phyloP scores from a whole-genome alignment of 2,113 vertebrate species.

The Labeo catla region DNA sequence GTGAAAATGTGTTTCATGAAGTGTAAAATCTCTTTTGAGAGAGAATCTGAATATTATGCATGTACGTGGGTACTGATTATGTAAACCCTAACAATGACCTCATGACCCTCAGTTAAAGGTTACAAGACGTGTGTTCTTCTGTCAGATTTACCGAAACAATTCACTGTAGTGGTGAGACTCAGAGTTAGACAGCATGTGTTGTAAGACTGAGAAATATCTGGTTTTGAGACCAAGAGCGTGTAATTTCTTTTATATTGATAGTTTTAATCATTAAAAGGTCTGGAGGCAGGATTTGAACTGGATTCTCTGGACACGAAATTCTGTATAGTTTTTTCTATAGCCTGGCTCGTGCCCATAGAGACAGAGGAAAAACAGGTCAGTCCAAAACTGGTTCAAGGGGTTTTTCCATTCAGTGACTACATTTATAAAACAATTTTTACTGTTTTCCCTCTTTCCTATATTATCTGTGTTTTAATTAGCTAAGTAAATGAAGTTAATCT shows the following conservation, averaged over 20 bases:
- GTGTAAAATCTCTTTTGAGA: not conserved
- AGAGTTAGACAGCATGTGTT: not conserved
- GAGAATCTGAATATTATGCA: not conserved
- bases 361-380: slow-evolving; percentile 24
- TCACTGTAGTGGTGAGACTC: not conserved
- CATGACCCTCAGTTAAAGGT: not conserved
- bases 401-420: slow-evolving; percentile 10
- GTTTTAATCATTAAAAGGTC: slow-evolving; percentile 21
- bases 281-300: slow-evolving; percentile 13
- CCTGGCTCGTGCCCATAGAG: slow-evolving; percentile 7
- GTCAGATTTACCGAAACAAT: not conserved
- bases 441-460: not conserved
- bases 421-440: not conserved
- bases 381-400: slow-evolving; percentile 1
- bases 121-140: slow-evolving; percentile 1
- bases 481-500: not conserved
- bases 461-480: not conserved
- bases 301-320: slow-evolving; percentile 8
- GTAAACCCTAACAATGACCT: not conserved
- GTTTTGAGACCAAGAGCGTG: not conserved
- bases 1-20: slow-evolving; percentile 17
- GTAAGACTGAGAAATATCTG: not conserved
- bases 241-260: not conserved
- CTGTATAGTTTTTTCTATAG: not conserved
- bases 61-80: not conserved